Evolutionary conservation across 1,140 invertebrate genomes (phyloP), one percentile per base, ranked within the genome.

Genomic region (Sycobia sp.): DNA sequence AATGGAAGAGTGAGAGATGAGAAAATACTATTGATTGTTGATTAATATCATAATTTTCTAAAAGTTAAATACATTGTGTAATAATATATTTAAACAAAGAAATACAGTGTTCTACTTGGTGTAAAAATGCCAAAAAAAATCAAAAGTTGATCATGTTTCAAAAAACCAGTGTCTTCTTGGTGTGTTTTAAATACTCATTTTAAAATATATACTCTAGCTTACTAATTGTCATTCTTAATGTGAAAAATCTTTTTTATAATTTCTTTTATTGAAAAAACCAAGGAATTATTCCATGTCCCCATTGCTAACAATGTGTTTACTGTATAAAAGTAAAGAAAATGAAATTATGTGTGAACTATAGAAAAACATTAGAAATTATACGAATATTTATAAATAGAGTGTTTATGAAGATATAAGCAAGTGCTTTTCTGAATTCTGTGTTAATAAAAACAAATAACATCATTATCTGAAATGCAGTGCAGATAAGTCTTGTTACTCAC

Each of bases 1-100:
- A 47, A 18, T 43, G 39, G 14, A 65, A 54, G 55, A 58, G 54
- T 39, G 49, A 59, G 49, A 58, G 25, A 65, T 39, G 55, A 65
- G 55, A 65, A 46, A 53, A 41, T 56, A 62, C 25, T 27, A 27
- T 34, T n/a, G 13, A 49, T 38, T 14, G 20, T 58, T 39, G 1
- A 46, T 18, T 49, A 27, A 49, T 36, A 36, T 41, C 36, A 44
- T 55, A 20, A 39, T 62, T 62, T 62, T 55, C 39, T 43, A 23
- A 36, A 51, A 47, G 16, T 32, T 16, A 11, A 51, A 49, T 0
- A 0, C 3, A 34, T n/a, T 23, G 11, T 22, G 18, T 41, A 49
- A 54, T 14, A 11, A 29, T 36, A 27, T 22, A 54, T 18, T 46
- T 54, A 7, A 54, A 54, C 0, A 38, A 3, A 14, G 18, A 20